phyloP scores from a whole-genome alignment of 2,797 vertebrate species.

The Argyrosomus regius region DNA sequence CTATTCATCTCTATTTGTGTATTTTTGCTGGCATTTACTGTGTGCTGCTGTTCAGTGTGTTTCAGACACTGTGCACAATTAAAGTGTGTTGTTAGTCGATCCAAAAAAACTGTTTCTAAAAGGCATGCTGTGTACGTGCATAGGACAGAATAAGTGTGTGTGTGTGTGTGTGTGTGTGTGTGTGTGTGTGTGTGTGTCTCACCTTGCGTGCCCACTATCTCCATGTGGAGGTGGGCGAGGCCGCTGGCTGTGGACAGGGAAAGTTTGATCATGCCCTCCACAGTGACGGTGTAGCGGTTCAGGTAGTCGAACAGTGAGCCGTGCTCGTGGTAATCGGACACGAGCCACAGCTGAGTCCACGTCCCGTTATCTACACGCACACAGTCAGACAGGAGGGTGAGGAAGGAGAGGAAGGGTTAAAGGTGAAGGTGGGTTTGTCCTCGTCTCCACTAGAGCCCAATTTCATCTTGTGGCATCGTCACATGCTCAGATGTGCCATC shows the following conservation, averaged over 20 bases:
- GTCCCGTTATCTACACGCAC: conserved; percentile 92
- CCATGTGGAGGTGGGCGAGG: conserved; percentile 98
- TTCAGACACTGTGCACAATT: too few relatives aligned
- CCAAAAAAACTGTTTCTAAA: not conserved
- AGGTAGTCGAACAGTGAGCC: conserved; percentile 98
- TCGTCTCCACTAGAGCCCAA: not conserved
- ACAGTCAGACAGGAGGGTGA: not conserved
- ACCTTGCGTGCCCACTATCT: conserved; percentile 99
- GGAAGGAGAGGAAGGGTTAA: not conserved
- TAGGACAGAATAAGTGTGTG: not conserved
- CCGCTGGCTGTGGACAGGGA: conserved; percentile 96
- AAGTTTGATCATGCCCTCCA: conserved; percentile 98
- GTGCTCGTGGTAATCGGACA: conserved; percentile 97
- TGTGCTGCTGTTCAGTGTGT: too few relatives aligned
- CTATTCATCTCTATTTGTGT: not conserved
- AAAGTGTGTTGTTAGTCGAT: too few relatives aligned
- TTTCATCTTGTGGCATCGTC: not conserved
- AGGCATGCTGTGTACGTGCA: not conserved
- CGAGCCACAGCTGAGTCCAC: conserved; percentile 98
- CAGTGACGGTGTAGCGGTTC: conserved; percentile 96
- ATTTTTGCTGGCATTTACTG: too few relatives aligned
- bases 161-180: not conserved
- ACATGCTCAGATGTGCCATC: not conserved
- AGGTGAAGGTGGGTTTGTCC: not conserved
- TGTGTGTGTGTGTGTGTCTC: conserved; percentile 47